Conservation (phyloP, 2,113 vertebrate species). For the Channa maculata region DNA sequence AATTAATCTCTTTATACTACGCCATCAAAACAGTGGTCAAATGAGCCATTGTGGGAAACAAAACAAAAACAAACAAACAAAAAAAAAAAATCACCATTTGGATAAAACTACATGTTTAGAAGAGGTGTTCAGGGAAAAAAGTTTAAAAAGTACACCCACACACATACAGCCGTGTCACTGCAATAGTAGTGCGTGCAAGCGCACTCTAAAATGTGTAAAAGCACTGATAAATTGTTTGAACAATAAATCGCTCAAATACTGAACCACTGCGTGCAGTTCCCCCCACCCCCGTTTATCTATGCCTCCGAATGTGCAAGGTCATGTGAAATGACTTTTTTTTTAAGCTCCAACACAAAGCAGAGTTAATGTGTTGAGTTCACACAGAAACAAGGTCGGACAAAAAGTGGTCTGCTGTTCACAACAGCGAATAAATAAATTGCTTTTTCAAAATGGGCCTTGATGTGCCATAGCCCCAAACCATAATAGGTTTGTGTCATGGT, state of each 20-base stretch:
- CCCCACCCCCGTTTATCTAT: background rate
- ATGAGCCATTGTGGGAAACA: background rate
- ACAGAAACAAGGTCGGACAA: constrained; percentile 63
- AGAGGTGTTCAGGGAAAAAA: constrained; percentile 6
- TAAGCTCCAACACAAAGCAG: constrained; percentile 50
- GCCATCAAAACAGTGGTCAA: background rate
- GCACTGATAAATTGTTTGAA: constrained; percentile 21
- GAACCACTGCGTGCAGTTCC: constrained; percentile 23
- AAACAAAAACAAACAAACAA: background rate
- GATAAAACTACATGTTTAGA: constrained; percentile 29
- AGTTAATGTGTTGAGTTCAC: constrained; percentile 64
- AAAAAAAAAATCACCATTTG: background rate
- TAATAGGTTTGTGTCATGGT: constrained; percentile 42
- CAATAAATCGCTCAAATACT: constrained; percentile 34
- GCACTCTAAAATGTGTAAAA: constrained; percentile 33
- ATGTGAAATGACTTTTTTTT: constrained; percentile 32
- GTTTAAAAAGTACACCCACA: constrained; percentile 21
- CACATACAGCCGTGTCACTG: constrained; percentile 13
- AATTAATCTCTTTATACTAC: background rate
- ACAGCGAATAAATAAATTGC: constrained; percentile 65
- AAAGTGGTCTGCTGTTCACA: constrained; percentile 49
- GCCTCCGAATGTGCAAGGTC: constrained; percentile 58
- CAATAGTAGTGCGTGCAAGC: constrained; percentile 10
- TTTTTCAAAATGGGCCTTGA: constrained; percentile 56
- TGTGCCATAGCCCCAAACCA: constrained; percentile 54